Conservation (phyloP, 2,113 vertebrate species). For the Phalacrocorax aristotelis region DNA sequence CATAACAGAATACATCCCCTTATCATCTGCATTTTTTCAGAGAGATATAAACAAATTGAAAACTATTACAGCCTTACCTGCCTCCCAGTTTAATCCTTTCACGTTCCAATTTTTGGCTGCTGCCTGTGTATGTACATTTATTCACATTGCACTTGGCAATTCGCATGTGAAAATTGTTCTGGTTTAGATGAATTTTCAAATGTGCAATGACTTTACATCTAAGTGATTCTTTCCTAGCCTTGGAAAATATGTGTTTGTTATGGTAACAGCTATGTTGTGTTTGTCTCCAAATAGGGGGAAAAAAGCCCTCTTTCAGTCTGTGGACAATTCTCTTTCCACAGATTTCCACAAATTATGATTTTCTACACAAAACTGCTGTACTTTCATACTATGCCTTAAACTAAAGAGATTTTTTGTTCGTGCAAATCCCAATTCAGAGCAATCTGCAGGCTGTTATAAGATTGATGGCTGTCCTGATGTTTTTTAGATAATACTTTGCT, state of each 20-base stretch:
- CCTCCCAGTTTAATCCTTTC: background rate
- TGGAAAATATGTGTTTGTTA: slow-evolving; percentile 49
- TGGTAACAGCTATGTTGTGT: slow-evolving; percentile 32
- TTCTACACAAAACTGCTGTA: background rate
- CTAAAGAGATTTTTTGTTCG: background rate
- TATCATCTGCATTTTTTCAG: background rate
- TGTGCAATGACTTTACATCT: background rate
- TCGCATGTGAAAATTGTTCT: slow-evolving; percentile 14
- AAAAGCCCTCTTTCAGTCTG: background rate
- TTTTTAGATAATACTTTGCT: background rate
- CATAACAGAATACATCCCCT: background rate
- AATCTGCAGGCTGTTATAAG: background rate
- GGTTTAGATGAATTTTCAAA: slow-evolving; percentile 29
- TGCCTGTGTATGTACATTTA: background rate
- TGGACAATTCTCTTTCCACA: background rate
- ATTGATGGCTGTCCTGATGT: background rate
- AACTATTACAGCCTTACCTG: background rate
- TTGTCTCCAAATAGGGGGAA: background rate
- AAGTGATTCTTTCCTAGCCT: background rate
- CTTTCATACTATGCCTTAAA: background rate
- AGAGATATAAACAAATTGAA: background rate
- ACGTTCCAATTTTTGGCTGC: background rate
- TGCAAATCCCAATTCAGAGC: background rate
- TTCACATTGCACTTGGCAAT: background rate
- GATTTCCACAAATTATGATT: background rate